Conservation (phyloP, 2,888 invertebrate species). For the Scelioninae gen. 2 region DNA sequence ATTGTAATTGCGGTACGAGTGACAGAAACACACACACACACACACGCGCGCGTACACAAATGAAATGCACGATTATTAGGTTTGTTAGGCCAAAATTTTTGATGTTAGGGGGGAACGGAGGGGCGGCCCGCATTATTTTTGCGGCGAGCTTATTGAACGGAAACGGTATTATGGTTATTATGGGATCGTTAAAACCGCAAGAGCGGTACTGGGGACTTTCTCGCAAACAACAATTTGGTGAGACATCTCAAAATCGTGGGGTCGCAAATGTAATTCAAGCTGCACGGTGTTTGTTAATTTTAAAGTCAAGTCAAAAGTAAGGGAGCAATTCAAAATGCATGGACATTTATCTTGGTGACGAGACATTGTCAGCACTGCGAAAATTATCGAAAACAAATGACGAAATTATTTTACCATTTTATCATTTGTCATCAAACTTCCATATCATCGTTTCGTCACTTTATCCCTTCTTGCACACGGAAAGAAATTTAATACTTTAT, state of each 20-base stretch:
- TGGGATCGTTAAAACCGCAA: constrained; percentile 30
- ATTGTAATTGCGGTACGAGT: constrained; percentile 16
- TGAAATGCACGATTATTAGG: constrained; percentile 20
- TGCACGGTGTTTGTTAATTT: constrained; percentile 8
- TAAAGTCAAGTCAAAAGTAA: background rate
- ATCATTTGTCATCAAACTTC: no score
- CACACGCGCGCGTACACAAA: constrained; percentile 36
- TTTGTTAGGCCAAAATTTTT: constrained; percentile 18
- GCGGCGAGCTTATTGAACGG: constrained; percentile 15
- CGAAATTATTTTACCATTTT: no score
- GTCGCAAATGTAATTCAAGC: constrained; percentile 15
- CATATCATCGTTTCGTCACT: no score
- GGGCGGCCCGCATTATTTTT: constrained; percentile 21
- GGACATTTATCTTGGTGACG: background rate
- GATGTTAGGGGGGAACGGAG: constrained; percentile 1
- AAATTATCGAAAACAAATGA: no score
- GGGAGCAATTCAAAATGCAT: background rate
- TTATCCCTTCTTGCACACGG: no score
- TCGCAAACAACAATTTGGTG: constrained; percentile 10
- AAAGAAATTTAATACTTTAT: no score
- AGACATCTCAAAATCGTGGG: constrained; percentile 7
- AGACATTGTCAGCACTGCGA: no score
- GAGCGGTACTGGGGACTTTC: constrained; percentile 12
- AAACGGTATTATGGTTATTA: constrained; percentile 19
- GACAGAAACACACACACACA: constrained; percentile 28